phyloP scores from a whole-genome alignment of 2,113 vertebrate species.

The Vicugna pacos region DNA sequence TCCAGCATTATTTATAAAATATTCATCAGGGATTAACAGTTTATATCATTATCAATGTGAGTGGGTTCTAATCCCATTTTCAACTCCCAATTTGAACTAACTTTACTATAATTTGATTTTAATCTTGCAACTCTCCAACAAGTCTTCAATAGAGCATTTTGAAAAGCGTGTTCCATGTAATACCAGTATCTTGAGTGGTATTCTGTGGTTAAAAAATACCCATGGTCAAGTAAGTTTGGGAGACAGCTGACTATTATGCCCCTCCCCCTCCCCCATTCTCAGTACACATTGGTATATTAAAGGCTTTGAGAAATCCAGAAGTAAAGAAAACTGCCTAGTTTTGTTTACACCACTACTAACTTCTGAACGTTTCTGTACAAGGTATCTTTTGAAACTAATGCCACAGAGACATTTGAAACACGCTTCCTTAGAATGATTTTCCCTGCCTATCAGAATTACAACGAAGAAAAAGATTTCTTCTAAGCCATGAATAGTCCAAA shows the following conservation, averaged over 20 bases:
- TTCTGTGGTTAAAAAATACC: background rate
- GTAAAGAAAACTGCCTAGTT: constrained; percentile 43
- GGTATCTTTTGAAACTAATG: background rate
- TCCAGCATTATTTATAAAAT: constrained; percentile 43
- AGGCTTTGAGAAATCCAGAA: background rate
- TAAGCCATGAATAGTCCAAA: background rate
- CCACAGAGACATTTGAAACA: background rate
- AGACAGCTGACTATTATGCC: background rate
- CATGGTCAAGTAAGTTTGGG: background rate
- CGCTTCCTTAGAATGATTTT: constrained; percentile 16
- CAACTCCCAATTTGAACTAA: constrained; percentile 13
- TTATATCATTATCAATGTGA: constrained; percentile 9
- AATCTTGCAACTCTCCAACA: constrained; percentile 25
- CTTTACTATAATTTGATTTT: constrained; percentile 4
- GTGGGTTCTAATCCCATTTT: background rate
- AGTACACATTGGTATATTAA: background rate
- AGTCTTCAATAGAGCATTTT: constrained; percentile 19
- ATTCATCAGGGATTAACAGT: background rate
- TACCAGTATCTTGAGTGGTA: background rate
- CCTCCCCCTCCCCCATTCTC: background rate
- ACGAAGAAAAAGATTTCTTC: background rate
- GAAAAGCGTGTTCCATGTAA: background rate
- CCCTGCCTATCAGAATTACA: background rate
- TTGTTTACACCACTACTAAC: background rate
- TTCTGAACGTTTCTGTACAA: constrained; percentile 27